phyloP scores from a whole-genome alignment of 2,888 invertebrate genomes.

The Ashinkailepas kermadecensis region DNA sequence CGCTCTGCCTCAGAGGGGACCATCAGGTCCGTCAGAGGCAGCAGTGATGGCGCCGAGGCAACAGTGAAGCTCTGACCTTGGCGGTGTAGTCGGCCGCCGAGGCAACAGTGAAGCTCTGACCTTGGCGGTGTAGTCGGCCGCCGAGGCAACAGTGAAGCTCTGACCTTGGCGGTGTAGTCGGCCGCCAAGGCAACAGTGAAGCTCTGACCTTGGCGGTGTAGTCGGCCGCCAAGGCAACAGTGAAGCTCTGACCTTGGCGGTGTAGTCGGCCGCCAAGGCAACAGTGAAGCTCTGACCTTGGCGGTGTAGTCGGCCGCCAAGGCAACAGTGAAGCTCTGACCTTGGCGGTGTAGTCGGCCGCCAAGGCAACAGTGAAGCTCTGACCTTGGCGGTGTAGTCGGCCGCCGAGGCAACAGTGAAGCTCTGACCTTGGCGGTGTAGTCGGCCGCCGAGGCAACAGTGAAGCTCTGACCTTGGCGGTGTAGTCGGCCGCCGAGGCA shows the following conservation, averaged over 20 bases:
- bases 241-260: slow-evolving; percentile 53
- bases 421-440: slow-evolving; percentile 64
- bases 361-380: too few species aligned
- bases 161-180: slow-evolving; percentile 75
- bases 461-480: slow-evolving; percentile 53
- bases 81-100: slow-evolving; percentile 95
- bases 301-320: slow-evolving; percentile 95
- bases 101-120: slow-evolving; percentile 35
- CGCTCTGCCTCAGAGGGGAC: too few species aligned
- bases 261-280: slow-evolving; percentile 94
- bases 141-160: too few species aligned
- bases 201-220: slow-evolving; percentile 64
- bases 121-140: slow-evolving; percentile 89
- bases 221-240: slow-evolving; percentile 93
- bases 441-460: slow-evolving; percentile 93
- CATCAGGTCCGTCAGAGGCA: too few species aligned
- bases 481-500: slow-evolving; percentile 94
- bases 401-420: too few species aligned
- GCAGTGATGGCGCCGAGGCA: too few species aligned
- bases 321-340: slow-evolving; percentile 35
- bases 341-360: slow-evolving; percentile 89
- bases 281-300: slow-evolving; percentile 42
- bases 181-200: too few species aligned
- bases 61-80: slow-evolving; percentile 40
- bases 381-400: slow-evolving; percentile 75